Base-by-base conservation (phyloP, 1,140 invertebrate species). In the Drosophila lacteicornis region DNA sequence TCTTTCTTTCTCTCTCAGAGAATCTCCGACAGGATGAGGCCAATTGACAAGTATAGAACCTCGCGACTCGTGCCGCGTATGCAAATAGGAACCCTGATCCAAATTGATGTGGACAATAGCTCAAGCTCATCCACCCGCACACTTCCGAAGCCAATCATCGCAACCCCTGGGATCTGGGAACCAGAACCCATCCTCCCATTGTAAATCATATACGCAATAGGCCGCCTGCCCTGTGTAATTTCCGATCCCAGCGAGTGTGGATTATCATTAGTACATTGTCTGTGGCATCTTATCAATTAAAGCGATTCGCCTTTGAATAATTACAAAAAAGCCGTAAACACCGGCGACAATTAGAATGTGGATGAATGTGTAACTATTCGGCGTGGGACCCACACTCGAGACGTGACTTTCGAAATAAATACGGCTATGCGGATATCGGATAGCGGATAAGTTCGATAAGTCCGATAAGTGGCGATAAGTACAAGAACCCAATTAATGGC, bases 181-280 rank as follows among this genome's bases (percentile, higher is more conserved):
- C 25, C 25, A 13, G 15, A 22, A 55, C 19, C 51, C 33, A 22
- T 56, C 53, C 53, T 56, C 40, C 45, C 46, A 75, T 76, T 66
- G 73, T 66, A 55, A 76, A 58, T 75, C 58, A 53, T 46, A 25
- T 22, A 15, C 9, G 40, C 22, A 53, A 38, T 56, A 61, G 43
- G 42, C 27, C 27, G 42, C 27, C 27, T 25, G 49, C 57, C 36
- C 36, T 33, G 27, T 77, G 73, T 57, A 78, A 46, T 51, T 76
- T 56, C 12, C 56, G 19, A 60, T 57, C 73, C 63, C 51, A 51
- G 25, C 36, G 51, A 56, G 53, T 40, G 9, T 22, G 53, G 19
- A 69, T 60, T 69, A 78, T 78, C 75, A 38, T 38, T 38, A 19
- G 40, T 43, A 43, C 62, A 77, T 78, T 78, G 74, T 78, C 50